Evolutionary conservation across 2,113 vertebrate genomes (phyloP), one percentile per base, ranked within the genome.

Genomic region (Platichthys stellatus): DNA sequence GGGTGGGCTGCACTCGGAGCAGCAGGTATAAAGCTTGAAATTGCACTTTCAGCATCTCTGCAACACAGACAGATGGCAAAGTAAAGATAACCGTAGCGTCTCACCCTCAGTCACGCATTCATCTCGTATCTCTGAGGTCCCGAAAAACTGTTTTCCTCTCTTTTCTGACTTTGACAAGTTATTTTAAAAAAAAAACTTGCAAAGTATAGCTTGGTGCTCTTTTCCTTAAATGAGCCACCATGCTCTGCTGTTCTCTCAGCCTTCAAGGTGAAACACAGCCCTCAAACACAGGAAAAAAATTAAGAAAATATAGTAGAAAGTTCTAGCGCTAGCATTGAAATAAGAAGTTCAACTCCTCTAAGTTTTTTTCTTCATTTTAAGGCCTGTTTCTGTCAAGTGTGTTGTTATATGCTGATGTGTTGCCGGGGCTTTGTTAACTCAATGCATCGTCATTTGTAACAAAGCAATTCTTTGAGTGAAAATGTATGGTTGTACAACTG

Each of bases 211-310:
- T 58, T 12, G 21, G 38, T 57, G 60, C 24, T 82, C 74, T 82
- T 83, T 79, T 87, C 68, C 69, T 82, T n/a, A 65, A 73, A 73
- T 47, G 49, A 80, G 6, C 31, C 31, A 31, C 5, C 31, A 31
- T 31, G 14, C 83, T 89, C 86, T 18, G 63, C 78, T 79, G 87
- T 92, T 83, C 86, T 85, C 76, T 71, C 71, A 56, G 76, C 69
- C 68, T 72, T 77, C 87, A 80, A 85, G 82, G 85, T 89, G 82
- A 91, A 89, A 80, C 86, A 72, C 86, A 76, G 76, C 83, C 86
- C 84, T 86, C 91, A 81, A 28, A 88, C 81, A 47, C 78, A 77
- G 70, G 40, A 11, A 84, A 24, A 58, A 58, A 60, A 58, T 69
- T 63, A 64, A 24, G 57, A 63, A 49, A 69, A 74, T 35, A 71